Evolutionary conservation across 1,140 invertebrate species (phyloP), one percentile per base, ranked within the genome.

Genomic region (Dufourea novaeangliae): DNA sequence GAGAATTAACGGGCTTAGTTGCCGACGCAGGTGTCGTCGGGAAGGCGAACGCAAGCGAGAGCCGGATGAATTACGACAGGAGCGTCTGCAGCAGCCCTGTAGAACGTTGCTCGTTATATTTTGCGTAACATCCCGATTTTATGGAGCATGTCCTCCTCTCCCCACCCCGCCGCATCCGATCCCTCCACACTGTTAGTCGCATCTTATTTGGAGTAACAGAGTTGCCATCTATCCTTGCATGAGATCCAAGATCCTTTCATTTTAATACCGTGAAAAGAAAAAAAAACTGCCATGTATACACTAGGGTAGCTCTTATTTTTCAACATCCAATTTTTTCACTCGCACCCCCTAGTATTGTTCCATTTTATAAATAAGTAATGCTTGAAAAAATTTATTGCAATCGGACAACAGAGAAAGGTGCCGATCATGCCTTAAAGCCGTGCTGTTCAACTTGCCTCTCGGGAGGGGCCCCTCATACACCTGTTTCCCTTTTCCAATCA

Each of bases 1-100:
- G 89, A 91, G 90, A 91, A 92, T 92, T 92, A 92, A 92, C 91
- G 91, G 90, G 91, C 90, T 91, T 92, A 92, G 91, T 92, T 92
- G 90, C 87, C 87, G 88, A 88, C 90, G 86, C 90, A 91, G 90
- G 91, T 91, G 91, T 90, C 88, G 83, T 86, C 83, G 90, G 83
- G 87, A 84, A 87, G 84, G 88, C 86, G 84, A 90, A 89, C 86
- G 83, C 83, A 86, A 85, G 78, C 81, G 82, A 86, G 86, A 86
- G 82, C 79, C 64, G 82, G 80, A 91, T 92, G 90, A 92, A 89
- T 91, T 91, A 92, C 89, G 89, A 78, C 85, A 82, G 79, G 86
- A 89, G 90, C 89, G 90, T 90, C 90, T 88, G 90, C 87, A n/a
- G n/a, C 85, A 89, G 87, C 86, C 78, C 67, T 78, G 84, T 76